Evolutionary conservation across 2,113 vertebrate species (phyloP).

Genomic region (Hippocampus mohnikei): DNA sequence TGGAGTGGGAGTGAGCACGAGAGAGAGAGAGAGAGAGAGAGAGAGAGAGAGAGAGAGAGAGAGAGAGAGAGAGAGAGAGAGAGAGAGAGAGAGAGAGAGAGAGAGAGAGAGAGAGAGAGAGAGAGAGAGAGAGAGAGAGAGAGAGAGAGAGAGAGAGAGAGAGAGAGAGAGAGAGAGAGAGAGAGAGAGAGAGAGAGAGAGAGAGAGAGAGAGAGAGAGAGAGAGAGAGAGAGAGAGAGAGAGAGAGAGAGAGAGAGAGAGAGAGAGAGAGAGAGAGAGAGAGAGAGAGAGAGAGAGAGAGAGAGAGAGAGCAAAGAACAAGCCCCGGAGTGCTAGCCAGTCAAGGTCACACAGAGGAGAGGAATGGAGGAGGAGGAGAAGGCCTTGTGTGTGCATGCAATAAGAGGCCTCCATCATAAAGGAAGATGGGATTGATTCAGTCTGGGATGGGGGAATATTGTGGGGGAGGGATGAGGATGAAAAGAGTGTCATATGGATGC

Average conservation of each 20-base stretch:
- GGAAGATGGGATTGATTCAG: slow-evolving; percentile 46
- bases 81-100: slow-evolving; percentile 46
- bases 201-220: slow-evolving; percentile 50
- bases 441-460: slow-evolving; percentile 6
- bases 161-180: slow-evolving; percentile 50
- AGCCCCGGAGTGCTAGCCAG: slow-evolving; percentile 64
- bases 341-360: slow-evolving; percentile 72
- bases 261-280: slow-evolving; percentile 41
- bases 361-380: slow-evolving; percentile 13
- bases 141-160: slow-evolving; percentile 39
- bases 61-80: slow-evolving; percentile 47
- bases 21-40: slow-evolving; percentile 50
- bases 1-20: slow-evolving; percentile 41
- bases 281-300: slow-evolving; percentile 38
- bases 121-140: slow-evolving; percentile 48
- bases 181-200: slow-evolving; percentile 44
- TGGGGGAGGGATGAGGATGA: slow-evolving; percentile 26
- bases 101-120: slow-evolving; percentile 42
- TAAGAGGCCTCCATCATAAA: slow-evolving; percentile 37
- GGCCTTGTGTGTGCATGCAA: slow-evolving; percentile 41
- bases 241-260: slow-evolving; percentile 49
- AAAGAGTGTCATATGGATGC: slow-evolving; percentile 41
- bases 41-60: slow-evolving; percentile 41
- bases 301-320: slow-evolving; percentile 56
- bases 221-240: slow-evolving; percentile 40